phyloP scores from a whole-genome alignment of 1,140 invertebrate genomes.

The Oreohelix idahoensis region DNA sequence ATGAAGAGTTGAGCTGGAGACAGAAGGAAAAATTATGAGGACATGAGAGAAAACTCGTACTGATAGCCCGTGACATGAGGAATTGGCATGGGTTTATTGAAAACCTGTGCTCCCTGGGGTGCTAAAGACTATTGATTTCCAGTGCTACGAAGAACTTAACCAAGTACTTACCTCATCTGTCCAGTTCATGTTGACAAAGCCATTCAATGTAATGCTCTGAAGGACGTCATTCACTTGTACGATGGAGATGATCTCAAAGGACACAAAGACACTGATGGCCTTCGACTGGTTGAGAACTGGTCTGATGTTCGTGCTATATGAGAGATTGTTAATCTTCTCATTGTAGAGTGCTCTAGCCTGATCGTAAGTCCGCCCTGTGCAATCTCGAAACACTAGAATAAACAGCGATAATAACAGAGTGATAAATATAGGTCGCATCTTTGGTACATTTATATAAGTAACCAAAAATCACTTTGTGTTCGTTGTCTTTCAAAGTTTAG shows the following conservation, averaged over 20 bases:
- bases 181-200: not conserved
- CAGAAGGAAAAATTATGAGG: no score
- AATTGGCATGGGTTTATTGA: no score
- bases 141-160: no score
- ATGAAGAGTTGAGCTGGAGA: no score
- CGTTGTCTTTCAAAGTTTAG: no score
- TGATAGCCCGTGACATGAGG: no score
- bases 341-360: not conserved
- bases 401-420: not conserved
- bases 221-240: conserved; percentile 20
- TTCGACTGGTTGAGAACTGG: conserved; percentile 16
- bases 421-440: not conserved
- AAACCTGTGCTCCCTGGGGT: no score
- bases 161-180: not conserved
- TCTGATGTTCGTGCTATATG: not conserved
- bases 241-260: conserved; percentile 18
- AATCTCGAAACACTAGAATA: not conserved
- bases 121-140: no score
- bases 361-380: not conserved
- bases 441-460: not conserved
- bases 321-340: not conserved
- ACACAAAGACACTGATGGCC: not conserved
- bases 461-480: no score
- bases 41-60: no score
- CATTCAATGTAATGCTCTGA: conserved; percentile 18